Conservation (phyloP, 2,113 vertebrate genomes). For the Spermophilus dauricus region DNA sequence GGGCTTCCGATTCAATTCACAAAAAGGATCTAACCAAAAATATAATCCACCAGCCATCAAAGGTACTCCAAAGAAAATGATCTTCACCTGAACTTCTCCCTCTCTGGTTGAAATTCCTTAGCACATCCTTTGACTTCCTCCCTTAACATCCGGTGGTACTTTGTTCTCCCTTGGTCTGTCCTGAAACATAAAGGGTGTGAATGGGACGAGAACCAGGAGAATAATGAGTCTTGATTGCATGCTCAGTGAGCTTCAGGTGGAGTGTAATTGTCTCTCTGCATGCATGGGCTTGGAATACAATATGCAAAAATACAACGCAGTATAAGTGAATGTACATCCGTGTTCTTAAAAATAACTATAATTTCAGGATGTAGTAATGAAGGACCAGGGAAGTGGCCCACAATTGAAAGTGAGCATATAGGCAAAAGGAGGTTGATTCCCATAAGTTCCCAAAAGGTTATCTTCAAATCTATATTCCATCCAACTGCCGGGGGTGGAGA, state of each 20-base stretch:
- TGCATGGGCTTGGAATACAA: conserved; percentile 70
- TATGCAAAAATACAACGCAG: conserved; percentile 71
- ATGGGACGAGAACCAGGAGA: conserved; percentile 59
- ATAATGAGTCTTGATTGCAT: conserved; percentile 76
- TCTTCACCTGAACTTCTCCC: neutral
- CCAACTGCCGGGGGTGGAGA: conserved; percentile 45
- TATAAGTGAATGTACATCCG: conserved; percentile 57
- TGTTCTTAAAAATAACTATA: conserved; percentile 80
- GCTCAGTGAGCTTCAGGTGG: conserved; percentile 58
- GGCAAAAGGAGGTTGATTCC: conserved; percentile 63
- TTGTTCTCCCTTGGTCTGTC: conserved; percentile 59
- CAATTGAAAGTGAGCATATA: conserved; percentile 65
- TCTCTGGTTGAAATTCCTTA: neutral
- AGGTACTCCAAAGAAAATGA: neutral
- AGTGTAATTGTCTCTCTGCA: conserved; percentile 74
- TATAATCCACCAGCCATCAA: neutral
- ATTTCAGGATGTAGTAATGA: conserved; percentile 80
- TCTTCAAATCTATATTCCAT: conserved; percentile 71
- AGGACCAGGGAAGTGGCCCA: conserved; percentile 41
- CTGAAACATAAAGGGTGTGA: conserved; percentile 52
- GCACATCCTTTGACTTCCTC: conserved; percentile 22
- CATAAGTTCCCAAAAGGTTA: conserved; percentile 68
- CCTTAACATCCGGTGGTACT: neutral
- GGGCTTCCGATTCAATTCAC: conserved; percentile 34
- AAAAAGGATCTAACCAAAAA: neutral